A percentile compares a stretch with the other conserved stretches of the same genome.
Conservation (phyloP, 2,797 vertebrate species). For the Dendrocincla fuliginosa region DNA sequence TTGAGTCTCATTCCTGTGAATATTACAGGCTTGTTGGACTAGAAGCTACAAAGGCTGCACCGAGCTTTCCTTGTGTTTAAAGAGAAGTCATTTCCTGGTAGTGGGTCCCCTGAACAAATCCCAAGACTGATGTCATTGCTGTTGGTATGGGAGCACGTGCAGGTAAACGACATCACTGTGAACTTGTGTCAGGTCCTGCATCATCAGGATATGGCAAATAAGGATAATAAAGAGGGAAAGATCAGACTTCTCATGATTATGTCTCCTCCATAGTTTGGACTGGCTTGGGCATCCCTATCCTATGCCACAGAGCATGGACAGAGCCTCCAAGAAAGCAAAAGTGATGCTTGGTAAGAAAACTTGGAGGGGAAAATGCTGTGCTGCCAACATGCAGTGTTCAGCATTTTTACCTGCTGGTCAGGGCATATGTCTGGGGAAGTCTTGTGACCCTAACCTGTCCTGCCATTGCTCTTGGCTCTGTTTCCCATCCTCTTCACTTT, state of each 20-base stretch:
- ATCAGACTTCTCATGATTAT: not conserved
- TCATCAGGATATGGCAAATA: slow-evolving; percentile 11
- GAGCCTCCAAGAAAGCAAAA: not conserved
- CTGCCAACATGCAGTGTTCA: not conserved
- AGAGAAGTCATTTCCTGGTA: slow-evolving; percentile 54
- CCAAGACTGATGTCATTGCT: not conserved
- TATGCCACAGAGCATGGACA: not conserved
- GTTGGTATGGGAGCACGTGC: slow-evolving; percentile 5
- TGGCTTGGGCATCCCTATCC: not conserved
- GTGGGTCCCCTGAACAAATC: slow-evolving; percentile 16
- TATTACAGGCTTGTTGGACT: slow-evolving; percentile 38
- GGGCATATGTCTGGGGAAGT: not conserved
- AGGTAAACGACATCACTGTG: not conserved
- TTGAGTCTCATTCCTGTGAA: slow-evolving; percentile 41
- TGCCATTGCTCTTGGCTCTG: not conserved
- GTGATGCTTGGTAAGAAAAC: not conserved
- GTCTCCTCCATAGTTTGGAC: not conserved
- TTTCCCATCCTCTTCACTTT: not conserved
- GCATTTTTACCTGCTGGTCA: not conserved
- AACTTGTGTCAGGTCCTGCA: not conserved
- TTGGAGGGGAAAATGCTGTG: not conserved
- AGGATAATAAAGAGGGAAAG: not conserved
- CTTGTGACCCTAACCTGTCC: not conserved
- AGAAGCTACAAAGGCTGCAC: slow-evolving; percentile 23
- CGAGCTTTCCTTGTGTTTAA: not conserved